A percentile compares a stretch with the other conserved stretches of the same genome.
phyloP scores from a whole-genome alignment of 2,797 vertebrate species.

The Podarcis siculus region DNA sequence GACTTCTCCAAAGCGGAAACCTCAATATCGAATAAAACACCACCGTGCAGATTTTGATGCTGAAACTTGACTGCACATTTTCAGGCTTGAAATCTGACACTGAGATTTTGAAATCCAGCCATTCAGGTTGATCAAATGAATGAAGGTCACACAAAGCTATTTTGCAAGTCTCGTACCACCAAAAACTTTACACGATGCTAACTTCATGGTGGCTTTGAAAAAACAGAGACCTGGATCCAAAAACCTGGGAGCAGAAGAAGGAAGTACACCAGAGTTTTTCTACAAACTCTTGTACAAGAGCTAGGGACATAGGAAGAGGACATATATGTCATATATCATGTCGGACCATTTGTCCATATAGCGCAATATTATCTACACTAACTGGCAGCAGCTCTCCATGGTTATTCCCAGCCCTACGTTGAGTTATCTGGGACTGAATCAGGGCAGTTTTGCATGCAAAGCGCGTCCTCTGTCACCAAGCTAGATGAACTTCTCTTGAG shows the following conservation, averaged over 20 bases:
- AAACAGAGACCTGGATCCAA: neutral
- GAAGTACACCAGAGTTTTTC: neutral
- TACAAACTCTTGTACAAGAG: too few relatives aligned
- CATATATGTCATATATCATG: neutral
- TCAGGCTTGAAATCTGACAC: neutral
- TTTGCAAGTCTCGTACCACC: neutral
- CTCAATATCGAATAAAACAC: neutral
- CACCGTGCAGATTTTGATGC: neutral
- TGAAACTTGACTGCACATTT: neutral
- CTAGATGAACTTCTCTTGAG: too few relatives aligned
- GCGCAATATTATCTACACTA: too few relatives aligned
- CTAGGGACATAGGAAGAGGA: neutral
- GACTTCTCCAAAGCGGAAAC: neutral
- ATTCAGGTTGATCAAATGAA: neutral
- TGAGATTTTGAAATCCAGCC: neutral
- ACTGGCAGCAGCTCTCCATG: neutral
- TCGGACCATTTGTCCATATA: neutral
- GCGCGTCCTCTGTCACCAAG: too few relatives aligned
- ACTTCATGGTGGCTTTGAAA: neutral
- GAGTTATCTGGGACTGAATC: too few relatives aligned
- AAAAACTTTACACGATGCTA: neutral
- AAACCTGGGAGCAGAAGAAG: neutral
- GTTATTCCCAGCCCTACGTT: too few relatives aligned
- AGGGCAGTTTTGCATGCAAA: too few relatives aligned
- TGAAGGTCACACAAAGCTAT: neutral